Base-by-base conservation (phyloP, 2,113 vertebrate species). In the Protobothrops flavoviridis region DNA sequence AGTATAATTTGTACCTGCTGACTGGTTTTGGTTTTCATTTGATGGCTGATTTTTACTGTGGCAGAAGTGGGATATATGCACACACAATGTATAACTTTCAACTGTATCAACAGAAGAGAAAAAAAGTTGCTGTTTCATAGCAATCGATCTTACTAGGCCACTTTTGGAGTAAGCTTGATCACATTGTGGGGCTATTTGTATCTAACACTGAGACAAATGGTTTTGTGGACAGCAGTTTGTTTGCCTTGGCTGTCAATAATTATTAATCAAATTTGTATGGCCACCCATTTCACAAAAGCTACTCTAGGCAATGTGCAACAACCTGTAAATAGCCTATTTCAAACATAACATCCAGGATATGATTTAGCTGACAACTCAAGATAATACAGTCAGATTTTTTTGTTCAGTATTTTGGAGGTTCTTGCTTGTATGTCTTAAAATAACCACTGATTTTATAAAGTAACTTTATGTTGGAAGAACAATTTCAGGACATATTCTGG, bases 1-100 rank as follows among this genome's bases (percentile, higher is more conserved):
- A 97, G 87, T 97, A 57, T 98, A 96, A 97, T 98, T 98, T 98
- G 97, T 98, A 98, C 96, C 97, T 98, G 96, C 92, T 20, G 93
- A 95, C 93, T 88, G 95, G 95, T 93, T 95, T 92, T 93, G 33
- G 20, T 4, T 91, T 85, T 94, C 85, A 29, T 95, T 93, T 21
- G 0, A 0, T 81, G 43, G 0, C 0, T 59, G 59, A 39, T 86
- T 93, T 91, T 24, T 61, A 1, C 17, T 2, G n/a, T 24, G 39
- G 20, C 53, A 53, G 33, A 88, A 89, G 53, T 55, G 53, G 53
- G 15, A 55, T 17, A 55, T 17, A 55, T 15, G 15, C 53, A 55
- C 53, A 55, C 53, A 17, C 53, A 17, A 17, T 55, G 15, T 55
- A 24, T 59, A 59, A 59, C 6, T 24, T 23, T 57, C 20, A 57